These are phyloP conservation scores for Sternotherus odoratus DNA, from an alignment of 2,797 vertebrate genomes.

Conservation along the genomic window DNA sequence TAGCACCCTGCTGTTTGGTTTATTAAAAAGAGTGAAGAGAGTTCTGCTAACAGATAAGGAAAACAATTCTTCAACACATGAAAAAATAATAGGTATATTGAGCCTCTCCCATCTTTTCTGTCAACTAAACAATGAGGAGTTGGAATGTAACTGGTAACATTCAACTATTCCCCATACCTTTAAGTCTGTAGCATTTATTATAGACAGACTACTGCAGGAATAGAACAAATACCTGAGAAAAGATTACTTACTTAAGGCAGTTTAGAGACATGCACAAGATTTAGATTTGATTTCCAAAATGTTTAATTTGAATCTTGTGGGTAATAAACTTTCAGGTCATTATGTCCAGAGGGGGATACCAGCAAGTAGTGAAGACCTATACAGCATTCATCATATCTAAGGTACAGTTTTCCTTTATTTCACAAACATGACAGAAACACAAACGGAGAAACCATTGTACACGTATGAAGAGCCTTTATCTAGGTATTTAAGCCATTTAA, in stretches of 20 bases:
- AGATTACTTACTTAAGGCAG: not conserved
- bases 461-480: not conserved
- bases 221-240: not conserved
- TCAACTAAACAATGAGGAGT: not conserved
- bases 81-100: not conserved
- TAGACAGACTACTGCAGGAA: not conserved
- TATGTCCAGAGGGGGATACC: not conserved
- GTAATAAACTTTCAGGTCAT: fast-evolving
- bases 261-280: not conserved
- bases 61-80: not conserved
- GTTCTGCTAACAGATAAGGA: not conserved
- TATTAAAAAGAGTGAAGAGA: not conserved
- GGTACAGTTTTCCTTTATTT: not conserved
- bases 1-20: conserved; percentile 23
- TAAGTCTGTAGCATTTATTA: not conserved
- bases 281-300: not conserved
- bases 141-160: not conserved
- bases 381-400: not conserved
- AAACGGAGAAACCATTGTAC: not conserved
- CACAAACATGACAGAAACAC: not conserved
- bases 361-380: not conserved
- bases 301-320: not conserved
- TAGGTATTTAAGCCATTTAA: not conserved
- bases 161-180: not conserved
- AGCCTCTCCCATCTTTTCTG: not conserved